phyloP scores from a whole-genome alignment of 2,888 invertebrate genomes.

The Drosophila lacicola region DNA sequence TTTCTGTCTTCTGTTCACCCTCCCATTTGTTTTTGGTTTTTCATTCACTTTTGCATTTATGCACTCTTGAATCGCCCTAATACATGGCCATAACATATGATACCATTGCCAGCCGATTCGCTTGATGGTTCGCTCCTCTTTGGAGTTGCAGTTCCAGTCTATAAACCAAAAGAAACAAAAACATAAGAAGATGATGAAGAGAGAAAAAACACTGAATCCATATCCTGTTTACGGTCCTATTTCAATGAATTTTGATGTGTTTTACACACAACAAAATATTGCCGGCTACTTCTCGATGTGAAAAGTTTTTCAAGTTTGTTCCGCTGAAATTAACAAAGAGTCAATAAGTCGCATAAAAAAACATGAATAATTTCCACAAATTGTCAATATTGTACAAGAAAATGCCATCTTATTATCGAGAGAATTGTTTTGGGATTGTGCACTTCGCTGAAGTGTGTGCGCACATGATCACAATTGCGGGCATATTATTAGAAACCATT shows the following conservation, averaged over 20 bases:
- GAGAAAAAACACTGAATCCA: conserved; percentile 1
- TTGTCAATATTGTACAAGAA: background rate
- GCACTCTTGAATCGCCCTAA: conserved; percentile 40
- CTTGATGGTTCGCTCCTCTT: conserved; percentile 30
- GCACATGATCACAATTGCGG: conserved; percentile 46
- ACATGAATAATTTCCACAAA: background rate
- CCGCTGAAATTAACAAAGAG: too few relatives aligned
- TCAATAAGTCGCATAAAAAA: too few relatives aligned
- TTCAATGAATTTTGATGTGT: conserved; percentile 10
- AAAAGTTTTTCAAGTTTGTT: background rate
- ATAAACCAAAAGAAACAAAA: too few relatives aligned
- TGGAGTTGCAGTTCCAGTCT: conserved; percentile 3
- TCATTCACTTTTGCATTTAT: conserved; percentile 28
- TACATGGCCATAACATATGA: conserved; percentile 65
- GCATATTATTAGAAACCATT: conserved; percentile 40
- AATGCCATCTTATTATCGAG: background rate
- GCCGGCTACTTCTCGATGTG: background rate
- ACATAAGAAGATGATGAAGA: too few relatives aligned
- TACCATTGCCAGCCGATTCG: conserved; percentile 56
- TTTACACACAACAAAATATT: background rate
- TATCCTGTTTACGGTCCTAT: conserved; percentile 41
- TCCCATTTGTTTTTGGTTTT: background rate
- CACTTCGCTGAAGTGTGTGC: conserved; percentile 1
- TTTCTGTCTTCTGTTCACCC: conserved; percentile 29
- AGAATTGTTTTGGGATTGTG: background rate